phyloP scores from a whole-genome alignment of 2,888 invertebrate genomes.

The Falcaria lacertinaria region DNA sequence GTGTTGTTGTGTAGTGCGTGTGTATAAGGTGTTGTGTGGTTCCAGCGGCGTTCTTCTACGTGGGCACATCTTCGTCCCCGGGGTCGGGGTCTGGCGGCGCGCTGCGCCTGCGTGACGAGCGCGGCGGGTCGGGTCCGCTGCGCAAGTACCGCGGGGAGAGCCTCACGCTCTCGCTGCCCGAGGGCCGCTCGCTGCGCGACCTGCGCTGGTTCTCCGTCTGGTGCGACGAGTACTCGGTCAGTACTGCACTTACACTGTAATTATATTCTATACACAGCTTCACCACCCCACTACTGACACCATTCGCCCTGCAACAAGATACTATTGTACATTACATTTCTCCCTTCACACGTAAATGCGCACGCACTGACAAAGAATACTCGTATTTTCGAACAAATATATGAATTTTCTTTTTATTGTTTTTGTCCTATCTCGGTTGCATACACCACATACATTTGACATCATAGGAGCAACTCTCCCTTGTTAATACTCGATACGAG shows the following conservation, averaged over 20 bases:
- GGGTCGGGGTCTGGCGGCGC: slow-evolving; percentile 81
- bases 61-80: slow-evolving; percentile 85
- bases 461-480: too few relatives aligned
- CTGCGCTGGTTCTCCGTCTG: slow-evolving; percentile 94
- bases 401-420: too few relatives aligned
- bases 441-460: too few relatives aligned
- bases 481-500: too few relatives aligned
- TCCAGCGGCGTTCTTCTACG: slow-evolving; percentile 94
- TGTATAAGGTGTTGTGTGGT: slow-evolving; percentile 8
- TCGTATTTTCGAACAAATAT: too few relatives aligned
- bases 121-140: slow-evolving; percentile 88
- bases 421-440: too few relatives aligned
- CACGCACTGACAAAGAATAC: too few relatives aligned
- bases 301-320: too few relatives aligned
- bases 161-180: slow-evolving; percentile 91
- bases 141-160: slow-evolving; percentile 89
- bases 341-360: too few relatives aligned
- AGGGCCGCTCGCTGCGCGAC: slow-evolving; percentile 90
- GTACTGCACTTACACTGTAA: slow-evolving; percentile 34
- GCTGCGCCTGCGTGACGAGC: slow-evolving; percentile 89
- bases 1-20: background rate
- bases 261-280: too few relatives aligned
- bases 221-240: slow-evolving; percentile 94
- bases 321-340: too few relatives aligned
- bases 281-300: too few relatives aligned